These are phyloP conservation scores for Sebastes goodei DNA, from an alignment of 2,797 vertebrate genomes.

Conservation along the genomic window DNA sequence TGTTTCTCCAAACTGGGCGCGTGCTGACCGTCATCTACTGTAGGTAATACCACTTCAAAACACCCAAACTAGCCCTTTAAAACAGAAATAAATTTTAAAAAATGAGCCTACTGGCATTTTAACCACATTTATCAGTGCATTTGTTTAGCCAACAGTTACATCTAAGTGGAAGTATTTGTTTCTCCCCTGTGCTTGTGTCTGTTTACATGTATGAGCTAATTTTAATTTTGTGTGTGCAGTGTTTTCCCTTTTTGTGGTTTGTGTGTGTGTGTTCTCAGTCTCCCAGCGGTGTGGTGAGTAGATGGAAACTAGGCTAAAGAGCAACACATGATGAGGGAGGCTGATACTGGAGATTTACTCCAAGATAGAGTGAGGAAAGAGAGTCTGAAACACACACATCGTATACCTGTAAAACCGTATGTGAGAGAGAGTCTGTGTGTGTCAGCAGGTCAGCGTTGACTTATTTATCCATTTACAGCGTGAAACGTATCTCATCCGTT, in stretches of 20 bases:
- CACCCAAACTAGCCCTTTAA: not conserved
- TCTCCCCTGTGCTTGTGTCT: not conserved
- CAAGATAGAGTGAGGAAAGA: not conserved
- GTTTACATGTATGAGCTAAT: conserved; percentile 59
- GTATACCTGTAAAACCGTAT: conserved; percentile 1
- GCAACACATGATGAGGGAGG: conserved; percentile 9
- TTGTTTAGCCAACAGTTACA: conserved; percentile 24
- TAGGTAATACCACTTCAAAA: not conserved
- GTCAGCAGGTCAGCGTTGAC: conserved; percentile 11
- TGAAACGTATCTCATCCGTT: not conserved
- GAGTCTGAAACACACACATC: not conserved
- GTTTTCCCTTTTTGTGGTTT: not conserved
- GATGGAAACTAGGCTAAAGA: conserved; percentile 53
- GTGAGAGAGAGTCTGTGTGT: conserved; percentile 2
- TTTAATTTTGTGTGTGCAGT: conserved; percentile 23
- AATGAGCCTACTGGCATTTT: not conserved
- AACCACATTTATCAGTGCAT: conserved; percentile 22
- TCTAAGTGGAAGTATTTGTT: conserved; percentile 35
- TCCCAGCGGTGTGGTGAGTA: conserved; percentile 24
- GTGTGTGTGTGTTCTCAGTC: not conserved
- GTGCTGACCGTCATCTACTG: not conserved
- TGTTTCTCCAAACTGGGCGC: not conserved
- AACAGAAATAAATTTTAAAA: not conserved
- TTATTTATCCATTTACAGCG: not conserved
- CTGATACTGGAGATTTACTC: conserved; percentile 23